Conservation (phyloP, 64 coral and sea anemone genomes). For the Pocillopora verrucosa region DNA sequence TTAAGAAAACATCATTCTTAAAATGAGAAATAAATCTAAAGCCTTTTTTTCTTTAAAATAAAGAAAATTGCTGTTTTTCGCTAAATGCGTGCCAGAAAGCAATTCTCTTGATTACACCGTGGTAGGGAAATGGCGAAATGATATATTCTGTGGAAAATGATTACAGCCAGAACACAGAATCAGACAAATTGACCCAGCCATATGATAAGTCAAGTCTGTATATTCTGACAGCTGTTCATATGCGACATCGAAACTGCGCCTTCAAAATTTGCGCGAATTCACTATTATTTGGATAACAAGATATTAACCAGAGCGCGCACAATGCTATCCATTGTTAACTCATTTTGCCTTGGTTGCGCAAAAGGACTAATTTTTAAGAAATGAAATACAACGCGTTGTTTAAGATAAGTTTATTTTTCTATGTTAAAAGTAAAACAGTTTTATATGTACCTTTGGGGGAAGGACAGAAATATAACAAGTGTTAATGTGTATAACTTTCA, state of each 20-base stretch:
- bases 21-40: neutral
- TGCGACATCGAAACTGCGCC: neutral
- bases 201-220: slow-evolving; percentile 39
- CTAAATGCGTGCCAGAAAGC: neutral
- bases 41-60: neutral
- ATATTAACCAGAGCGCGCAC: neutral
- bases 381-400: neutral
- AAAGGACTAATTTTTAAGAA: neutral
- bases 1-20: neutral
- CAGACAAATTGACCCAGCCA: slow-evolving; percentile 35
- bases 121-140: neutral
- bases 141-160: neutral
- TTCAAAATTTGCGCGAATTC: slow-evolving; percentile 21
- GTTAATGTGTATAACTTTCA: no score
- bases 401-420: slow-evolving; percentile 11
- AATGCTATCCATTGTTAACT: neutral
- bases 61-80: neutral
- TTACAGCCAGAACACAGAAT: neutral
- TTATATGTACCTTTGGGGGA: neutral
- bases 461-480: no score
- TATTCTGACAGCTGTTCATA: slow-evolving; percentile 22
- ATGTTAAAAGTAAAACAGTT: slow-evolving; percentile 16
- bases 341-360: neutral
- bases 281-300: slow-evolving; percentile 7
- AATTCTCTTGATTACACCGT: neutral